Base-by-base conservation (phyloP, 2,797 vertebrate genomes). In the Taenioides sp. region DNA sequence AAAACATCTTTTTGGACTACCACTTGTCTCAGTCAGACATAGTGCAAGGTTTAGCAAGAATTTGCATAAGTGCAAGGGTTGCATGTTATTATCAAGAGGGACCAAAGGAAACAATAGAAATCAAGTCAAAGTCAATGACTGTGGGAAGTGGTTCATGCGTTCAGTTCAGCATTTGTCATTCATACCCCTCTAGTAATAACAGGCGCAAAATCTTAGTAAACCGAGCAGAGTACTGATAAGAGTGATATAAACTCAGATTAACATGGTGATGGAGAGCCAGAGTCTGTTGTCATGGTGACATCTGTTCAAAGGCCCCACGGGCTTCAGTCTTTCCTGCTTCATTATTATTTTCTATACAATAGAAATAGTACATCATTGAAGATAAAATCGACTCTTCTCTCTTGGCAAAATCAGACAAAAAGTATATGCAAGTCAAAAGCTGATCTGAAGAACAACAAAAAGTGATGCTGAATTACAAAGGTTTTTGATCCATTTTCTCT, bases 291-390 rank as follows among this genome's bases (percentile, higher is more conserved):
- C 91, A 92, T 93, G 89, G 89, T 88, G 88, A 92, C 89, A 91
- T 90, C 86, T 87, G 82, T 84, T 87, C 84, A 87, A 90, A 84
- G 84, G 81, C 88, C 89, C 86, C 69, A 78, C 78, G 84, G 88
- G 86, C 83, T 83, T 84, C 85, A 88, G 90, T 91, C 85, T 87
- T 83, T 91, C 87, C 87, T 85, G 84, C 79, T 76, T 89, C 85
- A 89, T 90, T 89, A 91, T 91, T 89, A 90, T 92, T 91, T 93
- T 92, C 92, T 93, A 93, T 93, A 93, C 92, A 92, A 93, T 93
- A 93, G 92, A 93, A 93, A 92, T 92, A 92, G 89, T 87, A 91
- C 90, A 88, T 92, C 82, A 84, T 87, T 90, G 81, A 88, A 91
- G 91, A 92, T 90, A 90, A 91, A 92, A 90, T 74, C 76, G 80